Percentiles rank a stretch among this genome's conserved stretches.
phyloP scores from a whole-genome alignment of 2,888 invertebrate species.

The Barypeithes pellucidus region DNA sequence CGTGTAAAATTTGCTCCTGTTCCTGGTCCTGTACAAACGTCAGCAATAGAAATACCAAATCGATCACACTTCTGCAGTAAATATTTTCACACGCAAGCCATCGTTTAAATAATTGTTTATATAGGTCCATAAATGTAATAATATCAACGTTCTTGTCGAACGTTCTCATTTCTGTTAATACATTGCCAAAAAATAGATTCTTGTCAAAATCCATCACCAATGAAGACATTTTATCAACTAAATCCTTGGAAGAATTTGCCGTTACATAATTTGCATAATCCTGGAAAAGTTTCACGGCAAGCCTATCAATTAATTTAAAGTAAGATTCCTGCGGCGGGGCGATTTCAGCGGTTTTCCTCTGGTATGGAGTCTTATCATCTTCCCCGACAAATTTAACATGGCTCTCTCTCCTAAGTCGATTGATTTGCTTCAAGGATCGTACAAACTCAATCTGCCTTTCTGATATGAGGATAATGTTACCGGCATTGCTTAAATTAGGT shows the following conservation, averaged over 20 bases:
- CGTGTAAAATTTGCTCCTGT: constrained; percentile 73
- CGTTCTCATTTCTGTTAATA: constrained; percentile 65
- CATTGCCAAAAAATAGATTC: constrained; percentile 70
- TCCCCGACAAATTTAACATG: constrained; percentile 73
- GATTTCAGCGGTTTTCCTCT: constrained; percentile 29
- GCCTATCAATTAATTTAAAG: constrained; percentile 69
- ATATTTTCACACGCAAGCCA: constrained; percentile 74
- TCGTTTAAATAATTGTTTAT: constrained; percentile 61
- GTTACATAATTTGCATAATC: constrained; percentile 75
- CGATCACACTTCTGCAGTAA: constrained; percentile 74
- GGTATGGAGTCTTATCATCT: background rate
- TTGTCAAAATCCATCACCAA: constrained; percentile 76
- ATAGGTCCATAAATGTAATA: constrained; percentile 59
- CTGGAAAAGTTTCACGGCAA: constrained; percentile 71
- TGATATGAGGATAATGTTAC: constrained; percentile 58
- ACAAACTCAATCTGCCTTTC: constrained; percentile 72
- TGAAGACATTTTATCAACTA: constrained; percentile 73
- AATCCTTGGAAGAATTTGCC: constrained; percentile 69
- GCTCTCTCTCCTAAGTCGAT: constrained; percentile 70
- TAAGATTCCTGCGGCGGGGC: constrained; percentile 66
- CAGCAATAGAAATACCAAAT: constrained; percentile 77
- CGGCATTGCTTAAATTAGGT: constrained; percentile 58
- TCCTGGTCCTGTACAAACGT: constrained; percentile 73
- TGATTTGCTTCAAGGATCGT: constrained; percentile 69
- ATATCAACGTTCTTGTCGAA: constrained; percentile 45